Evolutionary conservation across 1,140 invertebrate genomes (phyloP), one percentile per base, ranked within the genome.

Genomic region (Drosophila truncata): DNA sequence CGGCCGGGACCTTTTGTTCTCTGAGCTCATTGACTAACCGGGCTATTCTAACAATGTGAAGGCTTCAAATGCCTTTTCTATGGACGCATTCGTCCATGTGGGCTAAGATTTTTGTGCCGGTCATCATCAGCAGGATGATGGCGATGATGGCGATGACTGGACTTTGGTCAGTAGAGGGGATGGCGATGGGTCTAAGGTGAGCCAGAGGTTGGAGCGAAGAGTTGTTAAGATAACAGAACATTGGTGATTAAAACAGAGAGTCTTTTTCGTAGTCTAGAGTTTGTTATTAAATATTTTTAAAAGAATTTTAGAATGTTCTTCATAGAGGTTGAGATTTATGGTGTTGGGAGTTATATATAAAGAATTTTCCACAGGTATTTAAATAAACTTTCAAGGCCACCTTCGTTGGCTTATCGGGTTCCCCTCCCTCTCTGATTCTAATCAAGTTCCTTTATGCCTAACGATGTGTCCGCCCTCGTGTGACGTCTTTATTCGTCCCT

Each of bases 51-150:
- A 87, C 85, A 88, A 90, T 88, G 82, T 74, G 63, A 69, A 84
- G 74, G 74, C 74, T 66, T 77, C 72, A 80, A 90, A 88, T 83
- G 84, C 74, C 72, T 83, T 78, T 88, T 90, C 85, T 75, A 71
- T 90, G 71, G 55, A 88, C 80, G 84, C 84, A 86, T 88, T 86
- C 80, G 83, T 70, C 83, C 83, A 69, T 88, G 81, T 88, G 81
- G 71, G 61, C 85, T 49, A 88, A 90, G 84, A 88, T 90, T 88
- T 88, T 88, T 84, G 72, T 87, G 84, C 84, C 80, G 84, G 85
- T 88, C 84, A 90, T 85, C 63, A 63, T 83, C 76, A 77, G 76
- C 57, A 78, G 57, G 50, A 27, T 29, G 54, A 60, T 73, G 70
- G 47, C 64, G 39, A 57, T 13, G 47, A 57, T 13, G 47, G n/a